Base-by-base conservation (phyloP, 2,888 invertebrate species). In the Drosophila barbarae region DNA sequence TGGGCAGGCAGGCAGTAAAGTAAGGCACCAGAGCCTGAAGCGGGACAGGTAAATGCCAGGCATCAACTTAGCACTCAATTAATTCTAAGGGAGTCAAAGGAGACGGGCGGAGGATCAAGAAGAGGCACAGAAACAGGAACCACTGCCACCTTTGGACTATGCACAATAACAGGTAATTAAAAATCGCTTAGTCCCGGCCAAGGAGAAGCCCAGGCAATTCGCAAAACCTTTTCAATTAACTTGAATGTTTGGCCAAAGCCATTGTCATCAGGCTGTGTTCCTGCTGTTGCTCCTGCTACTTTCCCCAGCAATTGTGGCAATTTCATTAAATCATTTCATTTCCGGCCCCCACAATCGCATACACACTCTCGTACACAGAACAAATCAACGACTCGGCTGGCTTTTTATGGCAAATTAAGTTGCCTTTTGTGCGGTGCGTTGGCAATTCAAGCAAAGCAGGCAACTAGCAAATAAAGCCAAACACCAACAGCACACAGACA, bases 241-340 rank as follows among this genome's bases (percentile, higher is more conserved):
- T 79, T 64, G 77, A 85, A 77, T 74, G 64, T 47, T 63, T 54
- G 72, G 41, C 52, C 52, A 55, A 47, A 41, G 60, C 70, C 51
- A 70, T 78, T 84, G 78, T 72, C 70, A 75, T 66, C 59, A 59
- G 65, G 61, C 72, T 18, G 35, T 42, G 57, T 28, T 58, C 28
- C 58, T 32, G 41, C 21, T 34, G 23, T 13, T 30, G 34, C 63
- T 66, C 53, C 68, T 77, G 63, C 67, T 30, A 34, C 41, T 59
- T 30, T 51, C 50, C 64, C 63, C 74, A 55, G 56, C 65, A 71
- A 80, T 76, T 69, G 72, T 67, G 66, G 74, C 71, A 72, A 76
- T 82, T 84, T 84, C 84, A 77, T 85, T 82, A 85, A 85, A 84
- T 85, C 84, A 85, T 85, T 84, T 84, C 78, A 82, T 85, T 85